phyloP scores from a whole-genome alignment of 1,140 invertebrate species.

The Paraescarpia echinospica region DNA sequence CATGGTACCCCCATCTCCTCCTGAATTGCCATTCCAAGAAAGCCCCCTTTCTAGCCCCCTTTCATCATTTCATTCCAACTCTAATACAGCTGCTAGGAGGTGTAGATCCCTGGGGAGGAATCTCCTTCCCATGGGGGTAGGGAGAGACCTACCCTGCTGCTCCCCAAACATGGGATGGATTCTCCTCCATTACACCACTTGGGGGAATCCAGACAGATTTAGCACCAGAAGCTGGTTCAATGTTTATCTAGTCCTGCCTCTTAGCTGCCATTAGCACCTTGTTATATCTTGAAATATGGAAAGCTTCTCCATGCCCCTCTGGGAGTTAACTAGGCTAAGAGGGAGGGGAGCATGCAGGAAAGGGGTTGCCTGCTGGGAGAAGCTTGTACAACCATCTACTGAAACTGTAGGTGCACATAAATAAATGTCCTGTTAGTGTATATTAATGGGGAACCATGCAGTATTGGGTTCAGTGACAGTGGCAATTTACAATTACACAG shows the following conservation, averaged over 20 bases:
- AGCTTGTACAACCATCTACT: not conserved
- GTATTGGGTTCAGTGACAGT: not conserved
- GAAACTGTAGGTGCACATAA: not conserved
- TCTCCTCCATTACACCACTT: not conserved
- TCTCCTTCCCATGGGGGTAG: not conserved
- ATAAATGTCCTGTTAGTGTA: not conserved
- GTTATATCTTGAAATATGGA: not conserved
- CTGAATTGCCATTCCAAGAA: not conserved
- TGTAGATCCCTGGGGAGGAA: not conserved
- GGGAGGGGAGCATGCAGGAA: not conserved
- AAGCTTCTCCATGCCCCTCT: not conserved
- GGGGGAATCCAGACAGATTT: not conserved
- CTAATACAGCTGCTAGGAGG: not conserved
- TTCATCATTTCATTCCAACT: not conserved
- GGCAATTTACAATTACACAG: no score
- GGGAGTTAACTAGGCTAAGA: not conserved
- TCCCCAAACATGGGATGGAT: not conserved
- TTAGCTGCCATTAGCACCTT: not conserved
- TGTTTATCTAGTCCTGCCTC: not conserved
- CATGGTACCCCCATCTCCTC: not conserved
- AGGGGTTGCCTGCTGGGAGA: not conserved
- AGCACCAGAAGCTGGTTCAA: not conserved
- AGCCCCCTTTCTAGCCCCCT: not conserved
- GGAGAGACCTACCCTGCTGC: not conserved
- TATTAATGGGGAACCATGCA: not conserved